These are phyloP conservation scores for Ochropleura plecta DNA, from an alignment of 2,888 invertebrate species.

Conservation along the genomic window DNA sequence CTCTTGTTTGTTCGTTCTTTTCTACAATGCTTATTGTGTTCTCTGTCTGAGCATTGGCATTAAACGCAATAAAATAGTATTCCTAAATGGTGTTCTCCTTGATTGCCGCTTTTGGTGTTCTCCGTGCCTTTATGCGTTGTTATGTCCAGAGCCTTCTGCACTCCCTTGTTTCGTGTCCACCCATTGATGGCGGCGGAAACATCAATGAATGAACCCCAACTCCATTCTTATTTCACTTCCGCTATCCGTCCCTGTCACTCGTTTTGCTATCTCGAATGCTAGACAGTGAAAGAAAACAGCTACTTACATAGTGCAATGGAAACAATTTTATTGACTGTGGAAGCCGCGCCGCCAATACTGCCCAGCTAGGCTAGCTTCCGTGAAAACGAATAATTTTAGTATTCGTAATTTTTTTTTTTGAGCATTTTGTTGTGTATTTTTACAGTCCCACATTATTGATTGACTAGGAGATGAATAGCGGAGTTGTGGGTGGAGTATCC, in stretches of 20 bases:
- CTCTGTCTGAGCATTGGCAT: too few relatives aligned
- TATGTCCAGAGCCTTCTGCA: conserved; percentile 32
- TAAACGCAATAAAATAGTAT: too few relatives aligned
- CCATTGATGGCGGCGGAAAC: conserved; percentile 80
- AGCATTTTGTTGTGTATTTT: background rate
- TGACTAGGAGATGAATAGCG: conserved; percentile 9
- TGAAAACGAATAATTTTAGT: conserved; percentile 32
- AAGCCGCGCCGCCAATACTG: conserved; percentile 72
- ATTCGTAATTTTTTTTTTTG: conserved; percentile 1
- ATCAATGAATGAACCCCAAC: conserved; percentile 84
- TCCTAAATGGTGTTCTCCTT: background rate
- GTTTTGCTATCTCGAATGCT: conserved; percentile 46
- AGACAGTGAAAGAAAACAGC: conserved; percentile 69
- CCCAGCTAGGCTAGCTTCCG: conserved; percentile 61
- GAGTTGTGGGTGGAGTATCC: conserved; percentile 24
- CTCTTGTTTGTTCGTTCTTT: background rate
- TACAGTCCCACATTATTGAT: conserved; percentile 1
- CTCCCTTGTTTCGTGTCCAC: conserved; percentile 47
- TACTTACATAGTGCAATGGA: conserved; percentile 71
- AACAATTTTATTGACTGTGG: conserved; percentile 74
- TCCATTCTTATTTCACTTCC: conserved; percentile 84
- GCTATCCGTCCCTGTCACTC: conserved; percentile 78
- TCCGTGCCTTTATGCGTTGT: background rate
- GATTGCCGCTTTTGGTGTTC: background rate
- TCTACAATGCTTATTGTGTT: too few relatives aligned